Evolutionary conservation across 2,797 vertebrate genomes (phyloP).

Genomic region (Acridotheres tristis): DNA sequence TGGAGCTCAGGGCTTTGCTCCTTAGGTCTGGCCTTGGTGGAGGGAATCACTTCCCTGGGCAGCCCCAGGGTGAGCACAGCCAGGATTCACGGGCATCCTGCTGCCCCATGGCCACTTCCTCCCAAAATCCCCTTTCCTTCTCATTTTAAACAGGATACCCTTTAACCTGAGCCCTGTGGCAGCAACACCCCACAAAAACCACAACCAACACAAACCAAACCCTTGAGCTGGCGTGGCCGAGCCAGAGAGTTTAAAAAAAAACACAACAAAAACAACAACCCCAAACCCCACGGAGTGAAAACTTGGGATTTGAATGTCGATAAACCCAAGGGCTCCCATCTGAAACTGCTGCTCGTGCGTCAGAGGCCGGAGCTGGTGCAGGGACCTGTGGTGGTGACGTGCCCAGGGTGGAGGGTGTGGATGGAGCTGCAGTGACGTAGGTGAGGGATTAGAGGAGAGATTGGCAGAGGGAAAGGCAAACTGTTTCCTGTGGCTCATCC

Average conservation of each 20-base stretch:
- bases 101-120: neutral
- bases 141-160: neutral
- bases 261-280: no score
- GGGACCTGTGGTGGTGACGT: neutral
- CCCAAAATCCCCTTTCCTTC: neutral
- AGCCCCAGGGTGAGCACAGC: neutral
- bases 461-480: neutral
- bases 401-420: neutral
- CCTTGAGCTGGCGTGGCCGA: neutral
- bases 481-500: fast-evolving
- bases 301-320: neutral
- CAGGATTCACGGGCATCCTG: fast-evolving
- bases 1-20: neutral
- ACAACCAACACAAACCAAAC: neutral
- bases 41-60: neutral
- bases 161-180: fast-evolving
- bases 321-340: neutral
- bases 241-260: neutral
- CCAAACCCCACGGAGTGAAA: neutral
- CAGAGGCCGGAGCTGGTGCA: neutral
- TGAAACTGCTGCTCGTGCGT: neutral
- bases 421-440: neutral
- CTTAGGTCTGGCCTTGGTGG: neutral
- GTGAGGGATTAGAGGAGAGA: neutral
- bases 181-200: neutral